Conservation (phyloP, 2,888 invertebrate genomes). For the Macrophya annulata region DNA sequence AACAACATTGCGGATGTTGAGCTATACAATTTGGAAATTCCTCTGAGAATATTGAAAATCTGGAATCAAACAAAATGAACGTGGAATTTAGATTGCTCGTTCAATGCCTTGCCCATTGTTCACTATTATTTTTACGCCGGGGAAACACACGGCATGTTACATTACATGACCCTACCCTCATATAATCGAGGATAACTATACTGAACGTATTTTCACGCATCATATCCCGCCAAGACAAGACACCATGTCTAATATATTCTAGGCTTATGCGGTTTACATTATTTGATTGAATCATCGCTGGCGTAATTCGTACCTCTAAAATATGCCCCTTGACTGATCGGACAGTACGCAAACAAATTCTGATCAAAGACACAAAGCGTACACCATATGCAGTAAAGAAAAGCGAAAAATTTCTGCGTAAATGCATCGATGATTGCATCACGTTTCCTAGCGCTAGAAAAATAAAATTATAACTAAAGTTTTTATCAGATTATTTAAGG, state of each 20-base stretch:
- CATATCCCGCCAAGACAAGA: not conserved
- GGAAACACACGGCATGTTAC: not conserved
- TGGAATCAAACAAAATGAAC: not conserved
- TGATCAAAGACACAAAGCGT: not conserved
- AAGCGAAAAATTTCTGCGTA: not conserved
- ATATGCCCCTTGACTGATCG: not conserved
- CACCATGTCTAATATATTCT: slow-evolving; percentile 27
- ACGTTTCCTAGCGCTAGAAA: not conserved
- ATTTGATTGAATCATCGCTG: slow-evolving; percentile 1
- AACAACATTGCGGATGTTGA: slow-evolving; percentile 20
- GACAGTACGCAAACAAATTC: not conserved
- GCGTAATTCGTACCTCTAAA: not conserved
- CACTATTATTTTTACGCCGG: not conserved
- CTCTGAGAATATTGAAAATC: not conserved
- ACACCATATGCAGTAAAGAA: not conserved
- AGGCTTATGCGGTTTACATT: not conserved
- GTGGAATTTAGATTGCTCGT: not conserved
- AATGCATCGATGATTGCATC: slow-evolving; percentile 1
- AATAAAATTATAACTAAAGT: slow-evolving; percentile 1
- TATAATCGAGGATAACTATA: slow-evolving; percentile 24
- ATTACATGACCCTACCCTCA: not conserved
- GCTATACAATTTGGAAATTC: not conserved
- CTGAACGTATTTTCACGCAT: slow-evolving; percentile 34
- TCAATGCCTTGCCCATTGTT: not conserved
- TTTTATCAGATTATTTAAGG: slow-evolving; percentile 66